These are phyloP conservation scores for Illadopsis cleaveri DNA, from an alignment of 2,113 vertebrate genomes.

Conservation along the genomic window DNA sequence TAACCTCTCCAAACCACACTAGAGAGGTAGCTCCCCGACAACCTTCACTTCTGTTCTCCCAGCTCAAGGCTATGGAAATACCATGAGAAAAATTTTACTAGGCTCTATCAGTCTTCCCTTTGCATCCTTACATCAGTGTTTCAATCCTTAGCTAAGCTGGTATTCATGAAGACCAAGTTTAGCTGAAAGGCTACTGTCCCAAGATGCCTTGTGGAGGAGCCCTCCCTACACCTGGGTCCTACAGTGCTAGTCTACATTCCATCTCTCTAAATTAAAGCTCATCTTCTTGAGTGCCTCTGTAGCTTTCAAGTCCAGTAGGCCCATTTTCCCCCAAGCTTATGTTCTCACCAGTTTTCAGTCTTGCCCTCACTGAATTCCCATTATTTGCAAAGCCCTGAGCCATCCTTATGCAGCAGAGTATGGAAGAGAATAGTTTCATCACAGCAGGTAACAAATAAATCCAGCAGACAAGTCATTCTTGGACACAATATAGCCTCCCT, in stretches of 20 bases:
- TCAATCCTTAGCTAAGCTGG: not conserved
- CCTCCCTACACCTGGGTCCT: not conserved
- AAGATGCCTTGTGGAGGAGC: not conserved
- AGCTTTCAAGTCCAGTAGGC: not conserved
- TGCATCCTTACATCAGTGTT: not conserved
- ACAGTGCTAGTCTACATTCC: not conserved
- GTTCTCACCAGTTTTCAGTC: not conserved
- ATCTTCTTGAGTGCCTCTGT: not conserved
- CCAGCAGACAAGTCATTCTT: not conserved
- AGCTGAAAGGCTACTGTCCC: not conserved
- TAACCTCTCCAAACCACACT: not conserved
- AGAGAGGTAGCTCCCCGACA: not conserved
- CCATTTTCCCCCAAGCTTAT: not conserved
- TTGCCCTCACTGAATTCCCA: not conserved
- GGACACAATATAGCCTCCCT: not conserved
- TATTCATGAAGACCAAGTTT: not conserved
- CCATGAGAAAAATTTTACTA: not conserved
- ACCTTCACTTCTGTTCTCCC: not conserved
- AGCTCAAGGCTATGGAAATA: not conserved
- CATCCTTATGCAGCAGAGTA: not conserved
- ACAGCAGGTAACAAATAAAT: not conserved
- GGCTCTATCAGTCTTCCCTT: not conserved
- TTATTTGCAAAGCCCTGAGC: not conserved
- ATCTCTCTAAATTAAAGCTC: not conserved
- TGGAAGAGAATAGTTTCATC: not conserved